Conservation (phyloP, 2,888 invertebrate genomes). For the Octodonta nipae region DNA sequence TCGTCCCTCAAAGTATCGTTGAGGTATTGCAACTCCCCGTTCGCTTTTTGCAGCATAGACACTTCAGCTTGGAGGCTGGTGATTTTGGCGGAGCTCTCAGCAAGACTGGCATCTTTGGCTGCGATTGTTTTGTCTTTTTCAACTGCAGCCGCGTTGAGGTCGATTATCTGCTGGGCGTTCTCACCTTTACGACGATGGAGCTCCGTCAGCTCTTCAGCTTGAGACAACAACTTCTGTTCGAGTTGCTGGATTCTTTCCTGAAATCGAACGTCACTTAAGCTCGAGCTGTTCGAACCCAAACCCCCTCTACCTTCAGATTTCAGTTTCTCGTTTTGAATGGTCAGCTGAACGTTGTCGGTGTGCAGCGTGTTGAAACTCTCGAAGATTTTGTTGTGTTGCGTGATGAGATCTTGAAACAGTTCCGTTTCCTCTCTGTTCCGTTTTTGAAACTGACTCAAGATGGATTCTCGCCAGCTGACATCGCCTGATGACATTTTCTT, state of each 20-base stretch:
- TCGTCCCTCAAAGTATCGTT: slow-evolving; percentile 87
- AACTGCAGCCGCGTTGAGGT: slow-evolving; percentile 71
- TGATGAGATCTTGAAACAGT: slow-evolving; percentile 66
- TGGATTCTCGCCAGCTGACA: slow-evolving; percentile 50
- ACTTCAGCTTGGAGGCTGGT: slow-evolving; percentile 59
- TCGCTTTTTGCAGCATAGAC: slow-evolving; percentile 54
- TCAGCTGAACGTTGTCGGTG: slow-evolving; percentile 71
- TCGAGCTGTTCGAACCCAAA: slow-evolving; percentile 23
- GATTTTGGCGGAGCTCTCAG: slow-evolving; percentile 51
- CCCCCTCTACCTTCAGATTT: slow-evolving; percentile 40
- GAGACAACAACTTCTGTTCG: slow-evolving; percentile 72
- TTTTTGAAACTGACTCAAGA: slow-evolving; percentile 55
- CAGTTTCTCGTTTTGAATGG: slow-evolving; percentile 73
- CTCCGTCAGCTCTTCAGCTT: slow-evolving; percentile 88
- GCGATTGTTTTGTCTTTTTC: slow-evolving; percentile 68
- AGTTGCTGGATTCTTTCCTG: slow-evolving; percentile 50
- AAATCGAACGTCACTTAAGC: slow-evolving; percentile 27
- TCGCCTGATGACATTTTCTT: background rate
- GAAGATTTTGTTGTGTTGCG: slow-evolving; percentile 72
- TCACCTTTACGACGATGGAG: slow-evolving; percentile 80
- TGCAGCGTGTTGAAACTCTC: slow-evolving; percentile 69
- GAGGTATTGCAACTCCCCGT: slow-evolving; percentile 63
- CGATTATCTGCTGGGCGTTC: slow-evolving; percentile 86
- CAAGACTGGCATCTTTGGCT: slow-evolving; percentile 48
- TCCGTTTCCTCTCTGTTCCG: slow-evolving; percentile 63